A percentile compares a stretch with the other conserved stretches of the same genome.
Conservation (phyloP, 1,140 invertebrate species). For the Drosophila malerkotliana region DNA sequence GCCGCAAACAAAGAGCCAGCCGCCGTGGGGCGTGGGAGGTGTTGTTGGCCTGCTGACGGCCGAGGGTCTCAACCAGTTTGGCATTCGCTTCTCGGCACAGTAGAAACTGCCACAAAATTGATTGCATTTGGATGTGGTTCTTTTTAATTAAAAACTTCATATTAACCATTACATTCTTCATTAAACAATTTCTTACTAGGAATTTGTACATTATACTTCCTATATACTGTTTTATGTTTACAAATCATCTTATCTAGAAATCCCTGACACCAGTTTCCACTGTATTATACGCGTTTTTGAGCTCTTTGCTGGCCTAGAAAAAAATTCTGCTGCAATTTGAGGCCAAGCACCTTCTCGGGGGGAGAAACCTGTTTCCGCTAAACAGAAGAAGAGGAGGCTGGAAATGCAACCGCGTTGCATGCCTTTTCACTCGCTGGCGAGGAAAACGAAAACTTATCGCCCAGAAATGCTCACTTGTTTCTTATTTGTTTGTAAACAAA, state of each 20-base stretch:
- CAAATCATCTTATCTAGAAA: too few species aligned
- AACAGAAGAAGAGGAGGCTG: constrained; percentile 15
- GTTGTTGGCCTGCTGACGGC: background rate
- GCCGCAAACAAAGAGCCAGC: constrained; percentile 24
- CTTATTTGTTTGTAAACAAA: constrained; percentile 75
- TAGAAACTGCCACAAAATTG: too few species aligned
- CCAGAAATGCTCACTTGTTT: constrained; percentile 49
- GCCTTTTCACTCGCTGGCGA: constrained; percentile 17
- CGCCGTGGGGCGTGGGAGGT: constrained; percentile 39
- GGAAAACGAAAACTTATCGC: constrained; percentile 44
- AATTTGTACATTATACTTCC: too few species aligned
- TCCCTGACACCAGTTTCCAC: too few species aligned
- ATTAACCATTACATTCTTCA: background rate
- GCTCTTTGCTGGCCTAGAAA: constrained; percentile 31
- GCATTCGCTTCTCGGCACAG: constrained; percentile 30
- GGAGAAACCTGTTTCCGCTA: constrained; percentile 55
- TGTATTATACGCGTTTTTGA: too few species aligned
- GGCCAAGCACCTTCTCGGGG: constrained; percentile 31
- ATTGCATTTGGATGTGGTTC: background rate
- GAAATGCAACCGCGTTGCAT: constrained; percentile 2
- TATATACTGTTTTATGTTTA: too few species aligned
- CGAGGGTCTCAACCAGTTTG: constrained; percentile 32
- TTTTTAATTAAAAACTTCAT: too few species aligned
- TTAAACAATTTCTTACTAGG: background rate
- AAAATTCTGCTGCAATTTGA: constrained; percentile 19